These are phyloP conservation scores for Smutsia temminckii DNA, from an alignment of 2,797 vertebrate genomes.

Conservation along the genomic window DNA sequence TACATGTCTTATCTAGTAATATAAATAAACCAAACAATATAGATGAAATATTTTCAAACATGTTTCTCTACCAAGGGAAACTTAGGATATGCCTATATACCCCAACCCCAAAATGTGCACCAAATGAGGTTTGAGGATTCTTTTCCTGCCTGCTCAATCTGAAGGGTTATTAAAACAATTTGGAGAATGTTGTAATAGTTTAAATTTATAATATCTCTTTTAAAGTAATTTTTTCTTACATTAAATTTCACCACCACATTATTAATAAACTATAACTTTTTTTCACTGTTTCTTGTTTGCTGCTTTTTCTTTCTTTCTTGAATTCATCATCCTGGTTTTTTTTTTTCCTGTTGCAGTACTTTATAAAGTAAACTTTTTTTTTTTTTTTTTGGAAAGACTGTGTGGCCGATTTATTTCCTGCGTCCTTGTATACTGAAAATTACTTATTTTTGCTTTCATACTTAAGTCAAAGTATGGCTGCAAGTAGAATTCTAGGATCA, in stretches of 20 bases:
- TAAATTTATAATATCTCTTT: background rate
- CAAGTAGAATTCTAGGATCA: background rate
- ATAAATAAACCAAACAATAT: background rate
- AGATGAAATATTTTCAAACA: background rate
- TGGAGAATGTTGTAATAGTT: background rate
- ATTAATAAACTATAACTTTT: background rate
- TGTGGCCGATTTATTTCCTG: background rate
- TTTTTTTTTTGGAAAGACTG: background rate
- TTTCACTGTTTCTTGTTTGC: background rate
- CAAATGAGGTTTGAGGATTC: background rate
- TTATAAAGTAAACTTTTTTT: background rate
- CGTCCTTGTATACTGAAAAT: background rate
- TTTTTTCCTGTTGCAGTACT: background rate
- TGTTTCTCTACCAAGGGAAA: background rate
- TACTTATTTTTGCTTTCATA: background rate
- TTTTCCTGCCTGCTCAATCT: background rate
- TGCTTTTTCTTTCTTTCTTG: background rate
- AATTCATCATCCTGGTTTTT: background rate
- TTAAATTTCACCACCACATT: background rate
- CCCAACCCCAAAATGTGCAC: rapidly evolving
- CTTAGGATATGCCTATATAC: background rate
- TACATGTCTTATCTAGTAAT: background rate
- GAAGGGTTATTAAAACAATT: background rate
- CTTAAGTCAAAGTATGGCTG: background rate
- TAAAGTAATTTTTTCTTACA: background rate